Evolutionary conservation across 2,888 invertebrate species (phyloP), one percentile per base, ranked within the genome.

Genomic region (Apamea anceps): DNA sequence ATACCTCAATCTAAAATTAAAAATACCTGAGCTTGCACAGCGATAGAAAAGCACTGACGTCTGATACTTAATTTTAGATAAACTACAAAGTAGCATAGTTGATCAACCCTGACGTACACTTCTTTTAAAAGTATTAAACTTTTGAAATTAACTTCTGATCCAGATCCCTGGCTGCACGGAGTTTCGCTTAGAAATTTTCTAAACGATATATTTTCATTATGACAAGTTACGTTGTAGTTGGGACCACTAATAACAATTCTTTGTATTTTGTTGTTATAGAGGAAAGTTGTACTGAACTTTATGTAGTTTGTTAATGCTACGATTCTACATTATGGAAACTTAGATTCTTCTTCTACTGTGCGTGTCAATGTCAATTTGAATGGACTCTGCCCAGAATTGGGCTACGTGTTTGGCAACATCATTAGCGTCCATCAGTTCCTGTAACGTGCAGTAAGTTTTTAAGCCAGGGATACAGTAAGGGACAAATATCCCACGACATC

Each of bases 101-200:
- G 77, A 81, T 83, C 70, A 73, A 13, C 25, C 2, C 79, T 75
- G 87, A 87, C 78, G 74, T 54, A 68, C 67, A 66, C 65, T 86
- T 78, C 87, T 86, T 81, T 72, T 66, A 57, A 81, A 84, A 81
- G 73, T 75, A 77, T 77, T 73, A 54, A 73, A 87, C 80, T 75
- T 88, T 85, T 79, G 65, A 37, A 84, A 88, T 87, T 85, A 80
- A 88, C 75, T 74, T 87, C 51, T 87, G 87, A 88, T 83, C 73
- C 75, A 68, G 63, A 87, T 76, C 76, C 57, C 28, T 67, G 28
- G 70, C 72, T 70, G 66, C 70, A 66, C 66, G 7, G 21, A 68
- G 72, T 75, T 79, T 82, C 42, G 63, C 62, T 77, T 65, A 79
- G 67, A 72, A 70, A 66, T 73, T 86, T 86, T 77, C 68, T 68